A percentile compares a stretch with the other conserved stretches of the same genome.
phyloP scores from a whole-genome alignment of 1,140 invertebrate genomes.

The Habropoda laboriosa region DNA sequence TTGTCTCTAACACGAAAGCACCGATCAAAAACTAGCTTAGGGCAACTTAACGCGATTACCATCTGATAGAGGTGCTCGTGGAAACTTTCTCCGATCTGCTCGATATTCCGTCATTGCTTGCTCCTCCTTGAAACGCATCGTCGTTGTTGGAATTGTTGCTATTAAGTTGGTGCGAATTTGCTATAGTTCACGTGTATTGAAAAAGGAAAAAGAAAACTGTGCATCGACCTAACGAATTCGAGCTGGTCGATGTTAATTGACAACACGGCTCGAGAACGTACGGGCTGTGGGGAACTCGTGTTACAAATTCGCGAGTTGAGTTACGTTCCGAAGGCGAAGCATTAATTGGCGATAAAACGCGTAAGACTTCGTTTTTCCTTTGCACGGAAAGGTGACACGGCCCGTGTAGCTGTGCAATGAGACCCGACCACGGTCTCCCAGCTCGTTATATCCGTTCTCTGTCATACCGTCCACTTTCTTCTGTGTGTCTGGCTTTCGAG shows the following conservation, averaged over 20 bases:
- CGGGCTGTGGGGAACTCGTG: neutral
- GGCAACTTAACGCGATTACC: no score
- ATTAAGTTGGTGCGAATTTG: no score
- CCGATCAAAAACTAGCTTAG: no score
- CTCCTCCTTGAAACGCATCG: no score
- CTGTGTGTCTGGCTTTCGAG: neutral
- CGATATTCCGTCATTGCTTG: no score
- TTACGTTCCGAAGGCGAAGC: neutral
- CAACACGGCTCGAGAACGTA: neutral
- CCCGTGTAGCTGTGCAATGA: neutral
- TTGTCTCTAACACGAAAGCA: no score
- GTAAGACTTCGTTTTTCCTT: slow-evolving; percentile 15
- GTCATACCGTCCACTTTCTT: neutral
- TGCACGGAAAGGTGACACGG: neutral
- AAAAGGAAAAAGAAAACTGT: neutral
- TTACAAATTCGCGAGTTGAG: slow-evolving; percentile 10
- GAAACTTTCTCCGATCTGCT: no score
- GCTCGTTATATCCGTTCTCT: neutral
- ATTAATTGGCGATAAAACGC: slow-evolving; percentile 16
- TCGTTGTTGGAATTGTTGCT: no score
- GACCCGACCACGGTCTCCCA: neutral
- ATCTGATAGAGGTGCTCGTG: no score
- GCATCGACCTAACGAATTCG: neutral
- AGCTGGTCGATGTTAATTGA: slow-evolving; percentile 3
- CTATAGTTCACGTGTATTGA: neutral